These are phyloP conservation scores for Lepidothrix coronata DNA, from an alignment of 2,113 vertebrate genomes.

Conservation along the genomic window DNA sequence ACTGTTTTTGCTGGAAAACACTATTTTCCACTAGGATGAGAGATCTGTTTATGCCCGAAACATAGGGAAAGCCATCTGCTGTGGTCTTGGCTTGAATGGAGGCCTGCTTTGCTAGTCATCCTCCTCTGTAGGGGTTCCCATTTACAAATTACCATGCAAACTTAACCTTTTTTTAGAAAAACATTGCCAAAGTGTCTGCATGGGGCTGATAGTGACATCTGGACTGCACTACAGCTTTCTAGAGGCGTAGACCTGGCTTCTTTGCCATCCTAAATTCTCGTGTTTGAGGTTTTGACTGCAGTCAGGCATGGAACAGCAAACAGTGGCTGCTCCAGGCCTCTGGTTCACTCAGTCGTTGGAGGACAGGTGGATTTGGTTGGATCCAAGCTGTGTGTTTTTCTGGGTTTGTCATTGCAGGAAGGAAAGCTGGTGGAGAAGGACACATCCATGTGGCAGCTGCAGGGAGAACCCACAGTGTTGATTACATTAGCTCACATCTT, in stretches of 20 bases:
- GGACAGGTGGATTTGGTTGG: not conserved
- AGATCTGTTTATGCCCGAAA: not conserved
- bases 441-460: constrained; percentile 80
- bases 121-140: not conserved
- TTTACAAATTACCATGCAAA: not conserved
- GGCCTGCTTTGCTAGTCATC: not conserved
- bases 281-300: not conserved
- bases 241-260: not conserved
- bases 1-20: not conserved
- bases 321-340: not conserved
- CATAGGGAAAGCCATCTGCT: not conserved
- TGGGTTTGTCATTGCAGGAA: constrained; percentile 76
- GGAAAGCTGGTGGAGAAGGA: constrained; percentile 85
- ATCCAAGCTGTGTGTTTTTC: not conserved
- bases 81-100: not conserved
- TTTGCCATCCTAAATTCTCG: not conserved
- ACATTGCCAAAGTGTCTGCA: not conserved
- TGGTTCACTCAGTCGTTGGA: not conserved
- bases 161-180: not conserved
- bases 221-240: not conserved
- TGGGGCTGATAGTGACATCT: not conserved
- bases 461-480: constrained; percentile 88
- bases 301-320: not conserved
- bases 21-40: not conserved
- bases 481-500: constrained; percentile 92